Evolutionary conservation across 2,888 invertebrate genomes (phyloP).

Genomic region (Dryomyza anilis): DNA sequence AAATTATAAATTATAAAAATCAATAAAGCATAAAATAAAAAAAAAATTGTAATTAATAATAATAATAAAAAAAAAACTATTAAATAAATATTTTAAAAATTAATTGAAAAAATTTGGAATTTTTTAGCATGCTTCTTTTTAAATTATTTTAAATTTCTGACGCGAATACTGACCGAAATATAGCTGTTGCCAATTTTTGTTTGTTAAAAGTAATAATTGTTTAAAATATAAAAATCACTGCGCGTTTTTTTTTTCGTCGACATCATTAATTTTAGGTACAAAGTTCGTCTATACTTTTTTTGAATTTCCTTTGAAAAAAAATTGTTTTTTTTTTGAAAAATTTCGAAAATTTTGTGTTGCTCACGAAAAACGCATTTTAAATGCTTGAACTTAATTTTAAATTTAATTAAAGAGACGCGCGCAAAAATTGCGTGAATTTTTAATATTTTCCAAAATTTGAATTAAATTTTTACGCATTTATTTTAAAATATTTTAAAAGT

Average conservation of each 20-base stretch:
- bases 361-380: too few relatives aligned
- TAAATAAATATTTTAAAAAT: constrained; percentile 18
- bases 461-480: too few relatives aligned
- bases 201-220: constrained; percentile 9
- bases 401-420: too few relatives aligned
- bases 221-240: constrained; percentile 14
- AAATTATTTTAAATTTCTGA: constrained; percentile 33
- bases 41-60: constrained; percentile 19
- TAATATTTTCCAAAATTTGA: too few relatives aligned
- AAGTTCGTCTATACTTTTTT: constrained; percentile 21
- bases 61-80: constrained; percentile 25
- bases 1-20: constrained; percentile 9
- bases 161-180: constrained; percentile 42
- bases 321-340: constrained; percentile 1
- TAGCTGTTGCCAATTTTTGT: constrained; percentile 23
- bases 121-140: constrained; percentile 25
- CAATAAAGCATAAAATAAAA: too few relatives aligned
- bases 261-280: constrained; percentile 23
- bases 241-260: constrained; percentile 14
- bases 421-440: too few relatives aligned
- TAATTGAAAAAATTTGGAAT: constrained; percentile 24
- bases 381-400: too few relatives aligned
- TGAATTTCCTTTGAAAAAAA: background rate
- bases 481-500: too few relatives aligned
- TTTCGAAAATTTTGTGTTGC: background rate